Evolutionary conservation across 2,113 vertebrate species (phyloP).

Genomic region (Gambusia holbrooki): DNA sequence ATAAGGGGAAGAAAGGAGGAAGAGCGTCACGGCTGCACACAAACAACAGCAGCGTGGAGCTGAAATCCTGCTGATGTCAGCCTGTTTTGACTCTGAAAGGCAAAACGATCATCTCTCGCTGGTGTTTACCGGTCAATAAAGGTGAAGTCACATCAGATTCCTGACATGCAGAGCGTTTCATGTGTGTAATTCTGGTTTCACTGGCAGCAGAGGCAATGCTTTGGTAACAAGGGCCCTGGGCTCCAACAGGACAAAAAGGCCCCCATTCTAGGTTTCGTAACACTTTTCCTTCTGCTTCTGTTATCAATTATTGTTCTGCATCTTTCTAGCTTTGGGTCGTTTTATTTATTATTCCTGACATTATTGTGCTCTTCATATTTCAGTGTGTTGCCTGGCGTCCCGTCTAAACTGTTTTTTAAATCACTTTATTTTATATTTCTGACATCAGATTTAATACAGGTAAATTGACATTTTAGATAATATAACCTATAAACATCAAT

Average conservation of each 20-base stretch:
- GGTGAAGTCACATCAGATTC: not conserved
- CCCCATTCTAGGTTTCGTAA: not conserved
- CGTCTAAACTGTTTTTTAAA: no score
- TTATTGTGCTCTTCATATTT: no score
- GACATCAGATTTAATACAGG: no score
- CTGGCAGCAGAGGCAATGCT: not conserved
- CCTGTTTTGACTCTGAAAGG: slow-evolving; percentile 11
- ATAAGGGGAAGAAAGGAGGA: slow-evolving; percentile 51
- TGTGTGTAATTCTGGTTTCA: not conserved
- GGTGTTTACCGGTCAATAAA: slow-evolving; percentile 1
- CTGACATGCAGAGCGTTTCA: not conserved
- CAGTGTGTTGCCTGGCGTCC: no score
- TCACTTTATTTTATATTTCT: no score
- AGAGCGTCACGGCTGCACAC: slow-evolving; percentile 11
- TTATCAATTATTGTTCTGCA: not conserved
- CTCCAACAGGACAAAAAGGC: not conserved
- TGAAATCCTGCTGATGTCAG: slow-evolving; percentile 17
- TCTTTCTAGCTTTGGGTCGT: not conserved
- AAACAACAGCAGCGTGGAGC: not conserved
- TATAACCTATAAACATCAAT: no score
- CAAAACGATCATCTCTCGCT: no score
- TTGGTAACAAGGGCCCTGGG: not conserved
- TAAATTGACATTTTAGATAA: no score
- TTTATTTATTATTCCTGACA: not conserved
- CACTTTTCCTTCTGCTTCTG: not conserved